Conservation (phyloP, 2,113 vertebrate species). For the Bufo bufo region DNA sequence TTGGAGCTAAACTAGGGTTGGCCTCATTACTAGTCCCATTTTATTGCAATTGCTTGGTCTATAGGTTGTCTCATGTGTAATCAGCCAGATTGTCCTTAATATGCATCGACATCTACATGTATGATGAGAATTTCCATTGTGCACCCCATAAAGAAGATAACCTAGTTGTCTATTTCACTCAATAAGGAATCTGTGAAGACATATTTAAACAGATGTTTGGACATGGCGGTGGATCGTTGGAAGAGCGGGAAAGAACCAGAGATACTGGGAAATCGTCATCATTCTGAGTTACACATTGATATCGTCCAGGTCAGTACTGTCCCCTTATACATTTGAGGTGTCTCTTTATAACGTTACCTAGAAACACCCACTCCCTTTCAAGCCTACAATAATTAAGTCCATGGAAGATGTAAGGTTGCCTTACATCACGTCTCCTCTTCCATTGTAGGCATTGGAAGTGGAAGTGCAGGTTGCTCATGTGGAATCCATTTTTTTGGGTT, state of each 20-base stretch:
- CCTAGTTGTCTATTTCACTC: neutral
- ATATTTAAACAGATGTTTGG: conserved; percentile 73
- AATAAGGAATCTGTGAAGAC: conserved; percentile 66
- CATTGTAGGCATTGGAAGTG: neutral
- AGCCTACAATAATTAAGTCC: too few species aligned
- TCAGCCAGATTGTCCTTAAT: neutral
- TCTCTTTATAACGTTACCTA: neutral
- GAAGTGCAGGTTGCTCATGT: neutral
- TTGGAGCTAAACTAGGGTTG: too few species aligned
- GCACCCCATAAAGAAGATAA: neutral
- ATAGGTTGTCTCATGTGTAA: neutral
- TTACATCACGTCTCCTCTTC: too few species aligned
- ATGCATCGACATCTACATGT: neutral
- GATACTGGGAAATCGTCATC: conserved; percentile 72
- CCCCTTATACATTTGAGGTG: neutral
- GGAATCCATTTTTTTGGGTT: neutral
- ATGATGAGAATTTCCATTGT: neutral
- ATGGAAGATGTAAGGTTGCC: too few species aligned
- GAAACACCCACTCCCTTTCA: too few species aligned
- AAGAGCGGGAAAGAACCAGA: conserved; percentile 71
- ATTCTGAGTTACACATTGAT: conserved; percentile 83
- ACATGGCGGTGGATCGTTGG: conserved; percentile 79
- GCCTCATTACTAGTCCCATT: neutral
- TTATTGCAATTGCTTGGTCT: neutral
- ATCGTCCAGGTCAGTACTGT: conserved; percentile 80